phyloP scores from a whole-genome alignment of 2,888 invertebrate genomes.

The Halictus quadricinctus region DNA sequence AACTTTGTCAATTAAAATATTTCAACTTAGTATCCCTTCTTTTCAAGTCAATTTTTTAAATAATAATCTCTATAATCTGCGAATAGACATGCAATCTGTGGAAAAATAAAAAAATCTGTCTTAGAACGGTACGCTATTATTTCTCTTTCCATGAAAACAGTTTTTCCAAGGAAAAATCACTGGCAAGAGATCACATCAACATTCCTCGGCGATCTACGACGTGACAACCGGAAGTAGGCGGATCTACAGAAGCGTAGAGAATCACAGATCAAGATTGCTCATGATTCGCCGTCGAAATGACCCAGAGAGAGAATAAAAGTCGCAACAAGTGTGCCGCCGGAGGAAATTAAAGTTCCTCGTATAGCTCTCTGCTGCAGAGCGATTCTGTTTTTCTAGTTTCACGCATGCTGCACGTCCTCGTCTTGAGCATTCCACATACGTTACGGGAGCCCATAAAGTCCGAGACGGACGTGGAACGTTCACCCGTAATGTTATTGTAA shows the following conservation, averaged over 20 bases:
- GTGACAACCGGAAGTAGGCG: not conserved
- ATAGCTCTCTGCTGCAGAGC: not conserved
- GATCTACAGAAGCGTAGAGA: not conserved
- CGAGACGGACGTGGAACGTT: constrained; percentile 1
- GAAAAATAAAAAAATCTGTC: too few relatives aligned
- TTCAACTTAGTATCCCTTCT: too few relatives aligned
- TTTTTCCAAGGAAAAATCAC: too few relatives aligned
- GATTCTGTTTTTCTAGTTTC: constrained; percentile 1
- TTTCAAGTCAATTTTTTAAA: too few relatives aligned
- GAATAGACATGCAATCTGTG: too few relatives aligned
- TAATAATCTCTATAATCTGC: too few relatives aligned
- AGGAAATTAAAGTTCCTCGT: not conserved
- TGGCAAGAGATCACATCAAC: too few relatives aligned
- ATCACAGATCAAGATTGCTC: not conserved
- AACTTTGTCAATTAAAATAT: not conserved
- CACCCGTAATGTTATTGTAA: not conserved
- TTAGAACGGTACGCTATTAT: too few relatives aligned
- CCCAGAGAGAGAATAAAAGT: not conserved
- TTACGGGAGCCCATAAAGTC: not conserved
- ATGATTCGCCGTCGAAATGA: not conserved
- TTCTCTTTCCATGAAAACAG: too few relatives aligned
- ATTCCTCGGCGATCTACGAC: not conserved
- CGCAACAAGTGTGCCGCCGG: constrained; percentile 1
- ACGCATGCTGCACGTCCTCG: not conserved
- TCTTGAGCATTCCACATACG: not conserved